phyloP scores from a whole-genome alignment of 2,797 vertebrate genomes.

The Anomalospiza imberbis region DNA sequence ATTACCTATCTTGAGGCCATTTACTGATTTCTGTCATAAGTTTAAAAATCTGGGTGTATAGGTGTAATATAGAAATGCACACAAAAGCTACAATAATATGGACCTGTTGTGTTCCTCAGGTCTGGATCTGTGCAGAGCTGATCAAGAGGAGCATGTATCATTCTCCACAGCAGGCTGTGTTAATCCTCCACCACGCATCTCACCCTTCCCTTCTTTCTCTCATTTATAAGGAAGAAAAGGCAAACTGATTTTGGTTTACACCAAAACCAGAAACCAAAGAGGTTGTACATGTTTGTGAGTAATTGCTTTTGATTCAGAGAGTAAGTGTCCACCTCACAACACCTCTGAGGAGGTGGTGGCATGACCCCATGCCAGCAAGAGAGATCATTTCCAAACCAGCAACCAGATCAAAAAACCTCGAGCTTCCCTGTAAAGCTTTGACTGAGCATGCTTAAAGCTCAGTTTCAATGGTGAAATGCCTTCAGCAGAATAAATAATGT shows the following conservation, averaged over 20 bases:
- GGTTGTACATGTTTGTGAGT: neutral
- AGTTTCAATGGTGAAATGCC: neutral
- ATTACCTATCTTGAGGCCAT: neutral
- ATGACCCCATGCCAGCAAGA: neutral
- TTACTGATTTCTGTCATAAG: neutral
- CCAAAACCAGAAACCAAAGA: neutral
- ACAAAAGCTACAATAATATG: neutral
- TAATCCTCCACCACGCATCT: neutral
- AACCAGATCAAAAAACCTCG: neutral
- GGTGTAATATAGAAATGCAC: neutral
- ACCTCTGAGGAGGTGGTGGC: neutral
- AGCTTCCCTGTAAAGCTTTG: neutral
- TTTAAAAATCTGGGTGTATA: neutral
- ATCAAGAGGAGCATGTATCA: rapidly evolving
- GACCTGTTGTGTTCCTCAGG: neutral
- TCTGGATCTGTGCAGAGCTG: neutral
- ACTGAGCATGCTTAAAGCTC: neutral
- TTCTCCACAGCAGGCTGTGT: neutral
- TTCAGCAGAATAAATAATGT: conserved; percentile 16
- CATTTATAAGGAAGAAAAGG: neutral
- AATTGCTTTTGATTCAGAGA: neutral
- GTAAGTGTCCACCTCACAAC: neutral
- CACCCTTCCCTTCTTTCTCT: neutral
- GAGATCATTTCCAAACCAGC: neutral
- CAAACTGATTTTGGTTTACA: neutral